Percentiles rank a stretch among this genome's conserved stretches.
Evolutionary conservation across 2,888 invertebrate species (phyloP).

Genomic region (Agonum fuliginosum): DNA sequence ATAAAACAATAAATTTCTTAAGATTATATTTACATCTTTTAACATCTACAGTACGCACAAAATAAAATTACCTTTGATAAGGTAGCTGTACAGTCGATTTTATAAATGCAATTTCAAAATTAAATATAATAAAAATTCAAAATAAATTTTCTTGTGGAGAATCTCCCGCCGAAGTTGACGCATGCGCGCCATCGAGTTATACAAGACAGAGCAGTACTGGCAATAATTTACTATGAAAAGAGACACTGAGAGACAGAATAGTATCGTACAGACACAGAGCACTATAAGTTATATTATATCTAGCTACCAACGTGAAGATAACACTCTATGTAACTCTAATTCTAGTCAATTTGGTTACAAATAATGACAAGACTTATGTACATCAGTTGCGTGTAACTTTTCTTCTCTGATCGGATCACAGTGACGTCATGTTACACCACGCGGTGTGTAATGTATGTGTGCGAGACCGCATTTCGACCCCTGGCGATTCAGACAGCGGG

Average conservation of each 20-base stretch:
- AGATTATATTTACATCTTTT: too few relatives aligned
- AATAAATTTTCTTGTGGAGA: too few relatives aligned
- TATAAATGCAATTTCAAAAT: too few relatives aligned
- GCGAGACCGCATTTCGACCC: background rate
- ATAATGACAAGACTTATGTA: slow-evolving; percentile 53
- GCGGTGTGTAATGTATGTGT: slow-evolving; percentile 19
- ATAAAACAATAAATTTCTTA: background rate
- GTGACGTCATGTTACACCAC: slow-evolving; percentile 46
- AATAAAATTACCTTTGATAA: too few relatives aligned
- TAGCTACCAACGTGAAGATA: slow-evolving; percentile 54
- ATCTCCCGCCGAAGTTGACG: slow-evolving; percentile 8
- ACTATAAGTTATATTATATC: slow-evolving; percentile 54
- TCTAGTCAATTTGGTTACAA: slow-evolving; percentile 58
- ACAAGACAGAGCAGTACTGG: slow-evolving; percentile 49
- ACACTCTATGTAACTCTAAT: slow-evolving; percentile 51
- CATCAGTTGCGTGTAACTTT: slow-evolving; percentile 53
- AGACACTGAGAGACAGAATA: slow-evolving; percentile 49
- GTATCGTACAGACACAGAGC: slow-evolving; percentile 56
- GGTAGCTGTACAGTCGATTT: too few relatives aligned
- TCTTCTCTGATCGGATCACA: slow-evolving; percentile 52
- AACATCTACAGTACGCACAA: too few relatives aligned
- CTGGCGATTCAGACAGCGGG: background rate
- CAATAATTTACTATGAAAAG: slow-evolving; percentile 57
- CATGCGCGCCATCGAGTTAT: slow-evolving; percentile 5
- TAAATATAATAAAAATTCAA: too few relatives aligned